Evolutionary conservation across 30 jellyfish, hydroid and myxozoan species (phyloP).

Genomic region (Turritopsis dohrnii): DNA sequence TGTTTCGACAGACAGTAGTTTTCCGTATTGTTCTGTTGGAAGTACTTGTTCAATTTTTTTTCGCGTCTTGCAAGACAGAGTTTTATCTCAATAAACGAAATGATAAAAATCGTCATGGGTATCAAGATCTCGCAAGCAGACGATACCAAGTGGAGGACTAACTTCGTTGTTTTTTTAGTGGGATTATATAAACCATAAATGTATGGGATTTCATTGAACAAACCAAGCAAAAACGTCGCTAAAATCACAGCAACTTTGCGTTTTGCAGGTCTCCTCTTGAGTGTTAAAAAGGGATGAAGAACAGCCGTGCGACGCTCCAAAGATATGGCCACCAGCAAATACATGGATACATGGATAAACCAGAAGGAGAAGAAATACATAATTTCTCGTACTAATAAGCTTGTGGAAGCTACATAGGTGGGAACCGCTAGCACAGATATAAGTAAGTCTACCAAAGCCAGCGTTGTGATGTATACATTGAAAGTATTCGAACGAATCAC

Average conservation of each 20-base stretch:
- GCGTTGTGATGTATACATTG: constrained; percentile 43
- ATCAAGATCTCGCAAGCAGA: constrained; percentile 5
- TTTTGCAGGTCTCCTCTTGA: neutral
- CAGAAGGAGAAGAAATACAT: constrained; percentile 51
- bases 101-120: constrained; percentile 23
- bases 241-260: constrained; percentile 8
- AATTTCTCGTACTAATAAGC: constrained; percentile 30
- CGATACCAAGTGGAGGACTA: constrained; percentile 25
- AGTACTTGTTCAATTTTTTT: neutral
- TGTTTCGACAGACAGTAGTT: neutral
- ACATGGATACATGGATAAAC: constrained; percentile 58
- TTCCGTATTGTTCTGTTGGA: neutral
- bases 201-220: constrained; percentile 47
- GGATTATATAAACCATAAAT: constrained; percentile 35
- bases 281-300: constrained; percentile 43
- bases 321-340: constrained; percentile 49
- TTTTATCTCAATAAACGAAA: neutral
- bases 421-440: constrained; percentile 50
- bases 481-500: constrained; percentile 40
- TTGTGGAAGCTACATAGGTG: constrained; percentile 40
- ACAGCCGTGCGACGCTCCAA: constrained; percentile 59
- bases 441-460: constrained; percentile 49
- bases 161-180: constrained; percentile 24
- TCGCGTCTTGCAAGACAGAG: neutral
- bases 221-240: constrained; percentile 24